These are phyloP conservation scores for Ptilorrhoa leucosticta DNA, from an alignment of 2,113 vertebrate species.

Conservation along the genomic window DNA sequence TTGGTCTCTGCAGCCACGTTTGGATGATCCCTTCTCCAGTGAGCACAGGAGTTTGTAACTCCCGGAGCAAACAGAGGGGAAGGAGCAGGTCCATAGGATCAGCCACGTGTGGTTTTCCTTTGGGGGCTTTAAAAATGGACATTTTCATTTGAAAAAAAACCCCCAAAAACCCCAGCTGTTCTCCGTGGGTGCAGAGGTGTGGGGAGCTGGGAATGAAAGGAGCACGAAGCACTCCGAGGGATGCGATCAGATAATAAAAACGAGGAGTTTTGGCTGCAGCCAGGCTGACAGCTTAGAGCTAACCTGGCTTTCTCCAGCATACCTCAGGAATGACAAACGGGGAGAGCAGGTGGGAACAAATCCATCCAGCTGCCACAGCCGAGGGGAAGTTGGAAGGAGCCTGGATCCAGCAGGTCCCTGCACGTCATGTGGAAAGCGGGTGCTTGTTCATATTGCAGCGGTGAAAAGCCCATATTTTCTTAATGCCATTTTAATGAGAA, in stretches of 20 bases:
- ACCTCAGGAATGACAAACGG: conserved; percentile 56
- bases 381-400: conserved; percentile 56
- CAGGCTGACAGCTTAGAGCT: conserved; percentile 29
- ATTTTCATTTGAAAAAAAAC: background rate
- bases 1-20: background rate
- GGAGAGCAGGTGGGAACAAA: conserved; percentile 70
- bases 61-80: background rate
- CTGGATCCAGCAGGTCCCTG: conserved; percentile 69
- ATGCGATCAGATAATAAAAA: conserved; percentile 33
- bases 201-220: background rate
- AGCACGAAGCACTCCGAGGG: background rate
- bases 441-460: background rate
- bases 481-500: conserved; percentile 44
- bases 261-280: conserved; percentile 44
- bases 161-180: background rate
- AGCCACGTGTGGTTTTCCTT: rapidly evolving
- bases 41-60: background rate
- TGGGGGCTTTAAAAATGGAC: background rate
- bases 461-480: conserved; percentile 8
- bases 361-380: conserved; percentile 65
- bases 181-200: background rate
- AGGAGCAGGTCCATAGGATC: rapidly evolving
- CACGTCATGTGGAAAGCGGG: conserved; percentile 50
- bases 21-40: background rate
- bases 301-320: conserved; percentile 63